Conservation (phyloP, 2,797 vertebrate genomes). For the Coluber constrictor region DNA sequence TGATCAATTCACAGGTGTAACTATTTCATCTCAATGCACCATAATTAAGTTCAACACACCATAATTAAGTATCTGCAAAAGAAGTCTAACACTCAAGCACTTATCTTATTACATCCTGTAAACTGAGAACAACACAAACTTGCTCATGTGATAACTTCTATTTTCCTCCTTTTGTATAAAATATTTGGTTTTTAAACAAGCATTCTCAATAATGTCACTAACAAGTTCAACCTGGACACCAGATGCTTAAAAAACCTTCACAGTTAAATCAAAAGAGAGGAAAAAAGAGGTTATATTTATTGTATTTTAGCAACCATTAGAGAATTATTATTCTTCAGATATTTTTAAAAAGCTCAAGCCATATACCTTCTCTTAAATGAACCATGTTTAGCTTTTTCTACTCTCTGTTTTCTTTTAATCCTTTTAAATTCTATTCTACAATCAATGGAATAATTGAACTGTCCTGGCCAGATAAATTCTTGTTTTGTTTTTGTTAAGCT, state of each 20-base stretch:
- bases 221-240: constrained; percentile 67
- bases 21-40: constrained; percentile 34
- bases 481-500: neutral
- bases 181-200: constrained; percentile 69
- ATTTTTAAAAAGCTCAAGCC: constrained; percentile 55
- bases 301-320: constrained; percentile 64
- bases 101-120: constrained; percentile 69
- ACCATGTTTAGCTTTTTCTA: constrained; percentile 49
- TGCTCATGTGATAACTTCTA: constrained; percentile 59
- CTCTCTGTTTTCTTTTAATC: constrained; percentile 39
- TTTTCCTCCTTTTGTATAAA: constrained; percentile 54
- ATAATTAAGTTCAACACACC: constrained; percentile 34
- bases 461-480: neutral
- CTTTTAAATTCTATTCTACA: constrained; percentile 51
- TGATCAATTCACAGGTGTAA: constrained; percentile 50
- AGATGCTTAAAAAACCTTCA: constrained; percentile 67
- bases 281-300: constrained; percentile 58
- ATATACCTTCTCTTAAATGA: constrained; percentile 60
- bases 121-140: constrained; percentile 67
- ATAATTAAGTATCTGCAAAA: constrained; percentile 68
- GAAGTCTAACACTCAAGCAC: constrained; percentile 60
- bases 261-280: constrained; percentile 52
- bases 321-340: constrained; percentile 61
- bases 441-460: constrained; percentile 3
- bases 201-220: constrained; percentile 66